These are phyloP conservation scores for Cinclus cinclus DNA, from an alignment of 2,113 vertebrate species.

Conservation along the genomic window DNA sequence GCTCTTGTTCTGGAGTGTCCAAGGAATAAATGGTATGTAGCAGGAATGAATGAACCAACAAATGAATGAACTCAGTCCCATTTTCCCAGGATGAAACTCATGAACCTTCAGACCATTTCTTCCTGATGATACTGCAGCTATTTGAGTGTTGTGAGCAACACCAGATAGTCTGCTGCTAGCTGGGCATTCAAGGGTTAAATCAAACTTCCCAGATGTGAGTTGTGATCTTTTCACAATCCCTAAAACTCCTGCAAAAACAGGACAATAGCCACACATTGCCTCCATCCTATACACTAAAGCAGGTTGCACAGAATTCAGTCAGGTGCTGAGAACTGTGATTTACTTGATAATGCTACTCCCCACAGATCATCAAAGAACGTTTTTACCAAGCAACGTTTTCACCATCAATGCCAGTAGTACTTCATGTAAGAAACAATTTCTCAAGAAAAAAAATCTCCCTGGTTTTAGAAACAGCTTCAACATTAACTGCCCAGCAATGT, in stretches of 20 bases:
- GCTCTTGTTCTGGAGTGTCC: neutral
- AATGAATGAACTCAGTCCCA: neutral
- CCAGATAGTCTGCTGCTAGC: neutral
- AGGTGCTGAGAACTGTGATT: neutral
- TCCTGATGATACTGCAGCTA: neutral
- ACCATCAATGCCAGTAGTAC: neutral
- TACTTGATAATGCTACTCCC: neutral
- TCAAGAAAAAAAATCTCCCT: neutral
- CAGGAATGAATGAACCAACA: neutral
- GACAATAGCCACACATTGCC: neutral
- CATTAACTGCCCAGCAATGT: neutral
- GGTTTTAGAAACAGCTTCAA: neutral
- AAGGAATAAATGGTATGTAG: neutral
- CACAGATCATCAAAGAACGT: neutral
- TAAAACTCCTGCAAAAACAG: neutral
- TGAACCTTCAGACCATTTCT: neutral
- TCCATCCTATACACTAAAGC: neutral
- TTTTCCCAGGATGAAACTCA: neutral
- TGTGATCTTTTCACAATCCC: neutral
- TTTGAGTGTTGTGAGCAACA: neutral
- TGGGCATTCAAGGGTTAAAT: neutral
- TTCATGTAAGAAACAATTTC: neutral
- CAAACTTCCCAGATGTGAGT: neutral
- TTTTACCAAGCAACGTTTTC: neutral
- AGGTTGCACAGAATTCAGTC: neutral